phyloP scores from a whole-genome alignment of 2,888 invertebrate species.

The Spialia ferax region DNA sequence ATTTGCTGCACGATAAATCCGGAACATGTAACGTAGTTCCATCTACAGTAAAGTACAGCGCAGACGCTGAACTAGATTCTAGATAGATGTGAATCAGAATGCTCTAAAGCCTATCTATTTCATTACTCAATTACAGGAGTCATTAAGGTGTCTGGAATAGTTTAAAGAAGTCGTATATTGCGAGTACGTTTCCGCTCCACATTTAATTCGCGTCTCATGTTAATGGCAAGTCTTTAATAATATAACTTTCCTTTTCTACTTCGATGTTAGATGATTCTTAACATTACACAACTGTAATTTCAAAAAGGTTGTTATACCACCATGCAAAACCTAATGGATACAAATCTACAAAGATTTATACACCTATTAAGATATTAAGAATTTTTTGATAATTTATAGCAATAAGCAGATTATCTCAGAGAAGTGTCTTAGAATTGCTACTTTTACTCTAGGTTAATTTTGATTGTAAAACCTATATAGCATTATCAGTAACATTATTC shows the following conservation, averaged over 20 bases:
- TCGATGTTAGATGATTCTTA: neutral
- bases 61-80: conserved; percentile 49
- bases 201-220: conserved; percentile 21
- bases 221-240: too few relatives aligned
- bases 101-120: conserved; percentile 34
- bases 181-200: conserved; percentile 28
- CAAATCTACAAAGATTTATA: too few relatives aligned
- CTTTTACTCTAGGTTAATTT: too few relatives aligned
- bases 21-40: conserved; percentile 64
- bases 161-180: conserved; percentile 29
- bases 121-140: conserved; percentile 35
- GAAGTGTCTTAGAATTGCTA: too few relatives aligned
- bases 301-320: too few relatives aligned
- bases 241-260: neutral
- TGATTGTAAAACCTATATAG: too few relatives aligned
- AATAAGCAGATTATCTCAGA: too few relatives aligned
- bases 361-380: too few relatives aligned
- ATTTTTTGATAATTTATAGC: too few relatives aligned
- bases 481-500: too few relatives aligned
- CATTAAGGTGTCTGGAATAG: conserved; percentile 33
- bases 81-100: conserved; percentile 41
- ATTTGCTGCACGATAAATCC: conserved; percentile 69
- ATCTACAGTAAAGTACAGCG: conserved; percentile 56
- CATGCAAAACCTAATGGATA: too few relatives aligned
- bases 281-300: too few relatives aligned